phyloP scores from a whole-genome alignment of 1,140 invertebrate species.

The Matsumurasca onukii region DNA sequence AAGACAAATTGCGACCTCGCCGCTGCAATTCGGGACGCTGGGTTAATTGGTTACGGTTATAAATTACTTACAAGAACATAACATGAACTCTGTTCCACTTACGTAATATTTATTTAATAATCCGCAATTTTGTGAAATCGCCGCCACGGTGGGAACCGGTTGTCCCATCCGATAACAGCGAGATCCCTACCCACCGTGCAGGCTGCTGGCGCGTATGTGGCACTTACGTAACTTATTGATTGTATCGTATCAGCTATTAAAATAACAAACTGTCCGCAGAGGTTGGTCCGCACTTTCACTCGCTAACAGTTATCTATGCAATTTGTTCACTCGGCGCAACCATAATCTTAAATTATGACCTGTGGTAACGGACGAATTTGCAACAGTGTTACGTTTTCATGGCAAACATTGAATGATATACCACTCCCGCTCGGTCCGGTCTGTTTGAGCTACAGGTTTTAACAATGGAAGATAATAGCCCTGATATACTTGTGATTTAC shows the following conservation, averaged over 20 bases:
- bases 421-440: no score
- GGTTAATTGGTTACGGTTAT: conserved; percentile 11
- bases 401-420: no score
- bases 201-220: neutral
- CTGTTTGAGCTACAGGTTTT: no score
- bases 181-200: neutral
- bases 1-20: no score
- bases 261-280: conserved; percentile 18
- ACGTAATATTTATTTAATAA: conserved; percentile 18
- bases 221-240: neutral
- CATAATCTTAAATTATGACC: neutral
- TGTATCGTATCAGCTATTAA: neutral
- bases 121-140: conserved; percentile 7
- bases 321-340: neutral
- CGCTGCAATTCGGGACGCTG: neutral
- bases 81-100: neutral
- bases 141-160: neutral
- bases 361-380: neutral
- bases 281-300: neutral
- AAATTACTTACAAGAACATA: neutral
- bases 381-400: no score
- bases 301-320: neutral
- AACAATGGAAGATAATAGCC: no score
- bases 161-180: neutral
- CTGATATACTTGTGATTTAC: no score